These are phyloP conservation scores for Eurois occulta DNA, from an alignment of 2,888 invertebrate genomes.

Conservation along the genomic window DNA sequence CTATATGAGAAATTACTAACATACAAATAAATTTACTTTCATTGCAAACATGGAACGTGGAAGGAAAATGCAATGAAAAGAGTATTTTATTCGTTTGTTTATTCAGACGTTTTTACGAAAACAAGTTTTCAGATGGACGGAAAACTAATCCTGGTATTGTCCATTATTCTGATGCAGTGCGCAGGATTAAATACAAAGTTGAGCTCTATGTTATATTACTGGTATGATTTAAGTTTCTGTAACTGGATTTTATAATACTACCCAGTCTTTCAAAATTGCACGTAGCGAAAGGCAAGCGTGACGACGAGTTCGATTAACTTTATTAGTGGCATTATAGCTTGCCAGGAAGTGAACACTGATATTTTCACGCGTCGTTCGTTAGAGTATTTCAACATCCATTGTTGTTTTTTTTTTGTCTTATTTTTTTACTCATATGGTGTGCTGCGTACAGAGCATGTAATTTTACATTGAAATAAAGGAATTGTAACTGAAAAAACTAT, in stretches of 20 bases:
- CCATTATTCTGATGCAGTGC: conserved; percentile 32
- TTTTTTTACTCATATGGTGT: no score
- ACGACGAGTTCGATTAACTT: no score
- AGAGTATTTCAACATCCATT: no score
- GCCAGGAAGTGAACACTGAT: no score
- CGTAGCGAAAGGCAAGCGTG: no score
- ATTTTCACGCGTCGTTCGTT: no score
- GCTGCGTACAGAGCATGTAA: no score
- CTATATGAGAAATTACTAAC: not conserved
- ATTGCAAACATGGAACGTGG: not conserved
- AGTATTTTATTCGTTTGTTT: conserved; percentile 46
- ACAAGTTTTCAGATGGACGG: conserved; percentile 10
- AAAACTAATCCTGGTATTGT: conserved; percentile 37
- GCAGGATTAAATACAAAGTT: not conserved
- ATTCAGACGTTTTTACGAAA: conserved; percentile 27
- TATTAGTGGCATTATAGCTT: no score
- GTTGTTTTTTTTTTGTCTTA: no score
- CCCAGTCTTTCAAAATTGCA: no score
- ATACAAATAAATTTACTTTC: not conserved
- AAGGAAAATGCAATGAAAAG: conserved; percentile 6
- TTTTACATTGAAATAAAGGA: no score
- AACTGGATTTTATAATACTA: not conserved
- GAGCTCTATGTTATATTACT: not conserved
- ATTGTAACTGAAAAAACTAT: no score
- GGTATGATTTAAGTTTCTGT: not conserved